Evolutionary conservation across 1,140 invertebrate species (phyloP).

Genomic region (Pseudachorutes palmiensis): DNA sequence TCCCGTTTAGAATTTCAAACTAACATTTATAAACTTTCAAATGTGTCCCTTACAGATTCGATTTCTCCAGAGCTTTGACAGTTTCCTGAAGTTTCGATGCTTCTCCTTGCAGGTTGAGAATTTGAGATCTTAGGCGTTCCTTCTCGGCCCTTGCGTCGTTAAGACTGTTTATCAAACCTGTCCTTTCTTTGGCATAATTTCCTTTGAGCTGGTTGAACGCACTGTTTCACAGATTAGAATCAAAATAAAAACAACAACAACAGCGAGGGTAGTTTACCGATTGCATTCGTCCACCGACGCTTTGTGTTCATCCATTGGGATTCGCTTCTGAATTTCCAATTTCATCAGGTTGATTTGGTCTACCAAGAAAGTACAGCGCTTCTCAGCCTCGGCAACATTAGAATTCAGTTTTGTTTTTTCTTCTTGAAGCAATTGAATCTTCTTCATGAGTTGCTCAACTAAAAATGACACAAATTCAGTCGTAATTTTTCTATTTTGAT

Average conservation of each 20-base stretch:
- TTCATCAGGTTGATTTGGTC: constrained; percentile 50
- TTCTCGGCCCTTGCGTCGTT: constrained; percentile 44
- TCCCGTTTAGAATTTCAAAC: too few species aligned
- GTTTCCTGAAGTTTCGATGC: constrained; percentile 46
- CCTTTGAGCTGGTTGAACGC: constrained; percentile 55
- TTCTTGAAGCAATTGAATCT: background rate
- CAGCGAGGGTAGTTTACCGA: constrained; percentile 40
- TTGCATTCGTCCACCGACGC: constrained; percentile 55
- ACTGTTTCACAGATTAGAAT: constrained; percentile 38
- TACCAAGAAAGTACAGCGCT: constrained; percentile 47
- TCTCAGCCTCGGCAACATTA: constrained; percentile 48
- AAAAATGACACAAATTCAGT: background rate
- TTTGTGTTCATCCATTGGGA: constrained; percentile 49
- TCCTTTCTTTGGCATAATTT: constrained; percentile 53
- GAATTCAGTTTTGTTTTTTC: constrained; percentile 8
- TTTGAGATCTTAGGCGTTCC: constrained; percentile 44
- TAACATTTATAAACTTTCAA: constrained; percentile 4
- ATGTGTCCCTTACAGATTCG: constrained; percentile 46
- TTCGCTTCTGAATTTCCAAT: constrained; percentile 47
- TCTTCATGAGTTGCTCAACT: constrained; percentile 3
- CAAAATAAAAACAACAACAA: constrained; percentile 11
- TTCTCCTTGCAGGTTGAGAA: constrained; percentile 44
- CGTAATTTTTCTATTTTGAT: background rate
- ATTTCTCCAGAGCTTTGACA: constrained; percentile 45
- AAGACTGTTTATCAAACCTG: constrained; percentile 43